Evolutionary conservation across 2,113 vertebrate genomes (phyloP), one percentile per base, ranked within the genome.

Genomic region (Cephalopterus ornatus): DNA sequence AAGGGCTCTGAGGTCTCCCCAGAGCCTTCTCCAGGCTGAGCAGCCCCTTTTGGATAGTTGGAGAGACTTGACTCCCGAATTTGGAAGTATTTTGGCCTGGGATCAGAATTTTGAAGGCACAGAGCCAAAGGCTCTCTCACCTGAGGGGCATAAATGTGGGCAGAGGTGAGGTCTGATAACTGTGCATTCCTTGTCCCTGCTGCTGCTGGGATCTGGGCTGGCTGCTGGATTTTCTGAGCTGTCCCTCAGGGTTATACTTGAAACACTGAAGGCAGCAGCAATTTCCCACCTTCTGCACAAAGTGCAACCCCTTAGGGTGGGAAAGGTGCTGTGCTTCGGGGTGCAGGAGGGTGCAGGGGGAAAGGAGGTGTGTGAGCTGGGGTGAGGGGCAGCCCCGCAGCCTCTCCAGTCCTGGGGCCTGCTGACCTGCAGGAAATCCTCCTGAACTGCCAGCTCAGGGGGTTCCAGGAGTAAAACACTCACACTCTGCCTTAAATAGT

Each of bases 151-250:
- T 33, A 7, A 1, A n/a, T 28, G 19, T 46, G 75, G 10, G 26
- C 22, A 30, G 44, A 58, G 35, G 30, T 7, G 41, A 21, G 33
- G 18, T 41, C 65, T 75, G 55, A 4, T 14, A 21, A 30, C 14
- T 5, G 7, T 13, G 26, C 11, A 1, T 53, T 50, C 0, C 20
- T 23, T 13, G 42, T 32, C 35, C 1, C 20, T 8, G 56, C 10
- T 58, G 9, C 71, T 65, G 35, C 55, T 30, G 65, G 55, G 7
- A 5, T 32, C 13, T 2, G 5, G 33, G 22, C 0, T 53, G 2
- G 0, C 2, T 3, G 18, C 42, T 55, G 74, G 10, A 2, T 32
- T 55, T 30, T 35, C 41, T 26, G 61, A 33, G 67, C 84, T 0
- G 0, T 13, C 68, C 52, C 71, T 91, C 46, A 22, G 13, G 14